These are phyloP conservation scores for Lasiurus cinereus DNA, from an alignment of 2,113 vertebrate genomes.

Conservation along the genomic window DNA sequence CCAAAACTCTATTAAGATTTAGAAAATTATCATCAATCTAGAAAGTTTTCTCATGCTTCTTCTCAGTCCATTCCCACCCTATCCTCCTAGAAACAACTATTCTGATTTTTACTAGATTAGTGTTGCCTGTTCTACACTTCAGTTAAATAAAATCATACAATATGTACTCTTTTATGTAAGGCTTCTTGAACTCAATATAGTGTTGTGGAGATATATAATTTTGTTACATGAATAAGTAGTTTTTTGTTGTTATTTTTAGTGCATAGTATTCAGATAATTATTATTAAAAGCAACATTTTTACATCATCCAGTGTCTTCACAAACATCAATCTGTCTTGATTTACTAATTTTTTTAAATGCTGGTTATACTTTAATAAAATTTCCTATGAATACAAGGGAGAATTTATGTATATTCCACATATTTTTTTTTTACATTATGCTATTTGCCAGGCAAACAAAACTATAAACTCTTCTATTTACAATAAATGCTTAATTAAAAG, in stretches of 20 bases:
- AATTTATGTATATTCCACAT: background rate
- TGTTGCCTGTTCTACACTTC: background rate
- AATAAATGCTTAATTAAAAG: background rate
- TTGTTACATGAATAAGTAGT: background rate
- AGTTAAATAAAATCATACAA: background rate
- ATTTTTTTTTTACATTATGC: constrained; percentile 9
- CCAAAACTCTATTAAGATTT: background rate
- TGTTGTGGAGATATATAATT: background rate
- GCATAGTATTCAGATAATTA: background rate
- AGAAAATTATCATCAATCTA: constrained; percentile 6
- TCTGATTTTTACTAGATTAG: constrained; percentile 20
- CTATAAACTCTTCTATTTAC: background rate
- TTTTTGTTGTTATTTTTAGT: background rate
- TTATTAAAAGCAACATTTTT: constrained; percentile 26
- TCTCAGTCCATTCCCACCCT: background rate
- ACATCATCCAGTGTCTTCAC: background rate
- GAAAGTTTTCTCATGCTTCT: background rate
- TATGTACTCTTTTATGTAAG: background rate
- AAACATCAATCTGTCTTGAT: background rate
- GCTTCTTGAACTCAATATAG: background rate
- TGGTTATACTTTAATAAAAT: background rate
- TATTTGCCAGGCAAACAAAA: constrained; percentile 25
- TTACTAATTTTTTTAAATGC: background rate
- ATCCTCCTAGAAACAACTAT: constrained; percentile 10
- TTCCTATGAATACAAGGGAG: constrained; percentile 19